Conservation (phyloP, 2,113 vertebrate genomes). For the Epinephelus fuscoguttatus region DNA sequence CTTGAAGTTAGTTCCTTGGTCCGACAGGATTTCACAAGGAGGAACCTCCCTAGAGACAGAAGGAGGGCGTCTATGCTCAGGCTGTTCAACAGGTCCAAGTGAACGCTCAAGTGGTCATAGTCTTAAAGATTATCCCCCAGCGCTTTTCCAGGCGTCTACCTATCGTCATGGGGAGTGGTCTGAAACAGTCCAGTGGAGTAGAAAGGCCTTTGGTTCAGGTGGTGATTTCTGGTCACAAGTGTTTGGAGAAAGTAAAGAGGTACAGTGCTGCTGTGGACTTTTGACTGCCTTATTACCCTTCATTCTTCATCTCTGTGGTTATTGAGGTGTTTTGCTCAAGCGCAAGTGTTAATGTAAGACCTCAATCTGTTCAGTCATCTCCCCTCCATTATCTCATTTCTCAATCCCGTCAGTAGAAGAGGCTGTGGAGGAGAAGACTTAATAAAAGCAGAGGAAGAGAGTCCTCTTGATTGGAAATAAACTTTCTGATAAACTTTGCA, state of each 20-base stretch:
- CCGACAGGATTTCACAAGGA: too few relatives aligned
- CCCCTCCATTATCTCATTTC: slow-evolving; percentile 13
- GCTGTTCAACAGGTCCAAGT: too few relatives aligned
- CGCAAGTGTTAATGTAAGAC: not conserved
- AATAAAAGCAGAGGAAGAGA: not conserved
- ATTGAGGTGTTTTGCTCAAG: slow-evolving; percentile 3
- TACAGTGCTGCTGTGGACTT: not conserved
- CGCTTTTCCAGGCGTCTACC: too few relatives aligned
- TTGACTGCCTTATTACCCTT: not conserved
- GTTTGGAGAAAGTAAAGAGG: not conserved
- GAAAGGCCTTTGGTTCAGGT: too few relatives aligned
- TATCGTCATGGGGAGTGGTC: too few relatives aligned
- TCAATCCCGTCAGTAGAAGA: slow-evolving; percentile 8
- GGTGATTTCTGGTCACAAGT: too few relatives aligned
- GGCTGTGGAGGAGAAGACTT: not conserved
- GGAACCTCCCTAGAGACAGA: too few relatives aligned
- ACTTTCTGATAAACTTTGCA: slow-evolving; percentile 20
- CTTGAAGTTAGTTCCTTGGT: too few relatives aligned
- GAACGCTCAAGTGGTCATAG: too few relatives aligned
- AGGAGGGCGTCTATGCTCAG: too few relatives aligned
- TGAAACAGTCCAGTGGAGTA: too few relatives aligned
- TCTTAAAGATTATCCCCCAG: too few relatives aligned
- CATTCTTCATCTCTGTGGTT: not conserved
- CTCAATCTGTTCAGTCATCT: not conserved
- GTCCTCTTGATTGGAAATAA: slow-evolving; percentile 6